Evolutionary conservation across 2,113 vertebrate species (phyloP).

Genomic region (Mystacornis crossleyi): DNA sequence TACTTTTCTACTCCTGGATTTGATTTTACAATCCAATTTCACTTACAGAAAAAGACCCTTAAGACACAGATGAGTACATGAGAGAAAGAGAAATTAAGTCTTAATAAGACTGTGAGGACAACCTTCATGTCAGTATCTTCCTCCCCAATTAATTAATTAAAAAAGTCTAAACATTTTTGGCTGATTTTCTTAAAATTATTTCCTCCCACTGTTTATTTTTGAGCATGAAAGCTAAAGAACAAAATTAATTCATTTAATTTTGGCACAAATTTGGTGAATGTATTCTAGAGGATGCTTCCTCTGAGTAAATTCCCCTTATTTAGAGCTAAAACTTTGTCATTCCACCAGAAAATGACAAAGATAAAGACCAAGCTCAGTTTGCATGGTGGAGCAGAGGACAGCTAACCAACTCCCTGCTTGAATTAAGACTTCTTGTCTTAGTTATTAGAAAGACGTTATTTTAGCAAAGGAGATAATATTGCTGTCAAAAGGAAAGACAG

Average conservation of each 20-base stretch:
- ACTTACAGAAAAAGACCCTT: background rate
- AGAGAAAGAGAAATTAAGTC: background rate
- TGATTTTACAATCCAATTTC: background rate
- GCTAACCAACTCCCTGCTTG: background rate
- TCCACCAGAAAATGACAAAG: background rate
- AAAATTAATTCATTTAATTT: background rate
- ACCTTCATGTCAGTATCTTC: background rate
- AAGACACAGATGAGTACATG: background rate
- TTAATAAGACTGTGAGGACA: background rate
- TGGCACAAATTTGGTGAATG: background rate
- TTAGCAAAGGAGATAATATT: background rate
- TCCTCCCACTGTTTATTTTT: background rate
- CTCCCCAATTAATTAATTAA: background rate
- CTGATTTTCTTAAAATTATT: background rate
- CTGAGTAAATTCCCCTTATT: background rate
- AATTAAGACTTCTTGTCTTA: background rate
- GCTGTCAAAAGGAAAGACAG: conserved; percentile 1
- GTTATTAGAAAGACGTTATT: background rate
- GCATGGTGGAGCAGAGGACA: background rate
- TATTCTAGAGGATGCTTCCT: background rate
- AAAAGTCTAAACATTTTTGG: background rate
- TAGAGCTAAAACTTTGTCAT: background rate
- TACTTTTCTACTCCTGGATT: background rate
- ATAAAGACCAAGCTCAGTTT: background rate
- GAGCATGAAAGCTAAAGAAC: background rate